Base-by-base conservation (phyloP, 2,113 vertebrate genomes). In the western clawed frog (Xenopus tropicalis) region DNA sequence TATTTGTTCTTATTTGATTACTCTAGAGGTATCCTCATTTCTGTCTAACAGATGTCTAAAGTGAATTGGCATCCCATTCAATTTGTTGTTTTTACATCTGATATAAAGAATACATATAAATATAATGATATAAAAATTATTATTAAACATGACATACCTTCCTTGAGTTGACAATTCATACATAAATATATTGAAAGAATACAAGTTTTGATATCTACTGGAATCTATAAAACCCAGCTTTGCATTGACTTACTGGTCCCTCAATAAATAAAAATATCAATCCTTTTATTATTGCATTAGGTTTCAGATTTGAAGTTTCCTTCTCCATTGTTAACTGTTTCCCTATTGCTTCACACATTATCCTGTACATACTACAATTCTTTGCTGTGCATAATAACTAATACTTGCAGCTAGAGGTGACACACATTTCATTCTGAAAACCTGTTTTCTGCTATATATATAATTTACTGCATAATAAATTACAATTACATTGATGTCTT, bases 401-500 rank as follows among this genome's bases (percentile, higher is more conserved):
- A 58, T 58, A 22, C 25, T 69, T 43, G 19, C 54, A 58, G 24
- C 22, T 56, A 1, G 17, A 69, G 22, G 29, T 69, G 67, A 71
- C 37, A 46, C 46, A 74, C 37, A 68, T 48, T 72, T 74, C 57
- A 44, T 63, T 54, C 66, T 42, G 62, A 76, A 62, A 63, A 46
- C 59, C 44, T 57, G 24, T 25, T 56, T 56, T 20, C 59, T 51
- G 25, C 56, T 20, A 37, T 37, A 69, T 69, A 56, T 69, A 69
- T 69, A 42, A 79, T 61, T 3, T 79, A 71, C 16, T 8, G 20
- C 59, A 66, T 20, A 64, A 1, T 69, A 21, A 78, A 77, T 62
- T 80, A 51, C 72, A 70, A 64, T 80, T 77, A 67, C 68, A 29
- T 48, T 66, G 69, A 67, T 8, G 3, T 71, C 44, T 48, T 11